Percentiles rank a stretch among this genome's conserved stretches.
Conservation (phyloP, 2,888 invertebrate genomes). For the Catotricha subobsoleta region DNA sequence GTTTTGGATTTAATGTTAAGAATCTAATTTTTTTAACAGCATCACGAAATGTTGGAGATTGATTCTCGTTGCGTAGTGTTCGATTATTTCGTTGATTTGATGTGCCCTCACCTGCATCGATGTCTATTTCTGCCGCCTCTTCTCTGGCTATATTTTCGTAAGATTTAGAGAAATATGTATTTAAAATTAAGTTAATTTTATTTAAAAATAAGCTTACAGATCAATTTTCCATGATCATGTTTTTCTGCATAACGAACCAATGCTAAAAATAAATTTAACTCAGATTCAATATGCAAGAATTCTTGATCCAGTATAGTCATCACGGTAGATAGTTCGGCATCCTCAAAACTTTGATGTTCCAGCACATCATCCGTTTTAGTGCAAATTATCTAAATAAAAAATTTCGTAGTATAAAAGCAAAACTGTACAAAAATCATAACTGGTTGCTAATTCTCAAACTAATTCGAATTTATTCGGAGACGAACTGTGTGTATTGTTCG, state of each 20-base stretch:
- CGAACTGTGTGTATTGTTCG: too few relatives aligned
- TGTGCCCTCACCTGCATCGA: slow-evolving; percentile 10
- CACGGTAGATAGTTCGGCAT: slow-evolving; percentile 56
- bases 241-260: slow-evolving; percentile 45
- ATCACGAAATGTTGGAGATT: slow-evolving; percentile 32
- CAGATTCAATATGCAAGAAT: slow-evolving; percentile 52
- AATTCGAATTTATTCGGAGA: too few relatives aligned
- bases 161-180: background rate
- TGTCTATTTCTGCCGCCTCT: slow-evolving; percentile 1
- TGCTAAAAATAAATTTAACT: slow-evolving; percentile 59
- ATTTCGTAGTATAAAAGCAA: too few relatives aligned
- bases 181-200: background rate
- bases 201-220: slow-evolving; percentile 2
- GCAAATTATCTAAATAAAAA: slow-evolving; percentile 56
- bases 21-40: slow-evolving; percentile 63
- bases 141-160: background rate
- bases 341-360: slow-evolving; percentile 56
- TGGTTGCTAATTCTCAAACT: too few relatives aligned
- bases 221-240: slow-evolving; percentile 24
- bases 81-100: slow-evolving; percentile 12
- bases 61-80: background rate
- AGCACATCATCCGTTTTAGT: slow-evolving; percentile 59
- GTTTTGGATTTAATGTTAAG: slow-evolving; percentile 57
- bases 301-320: slow-evolving; percentile 58
- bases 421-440: too few relatives aligned